Evolutionary conservation across 2,797 vertebrate species (phyloP), one percentile per base, ranked within the genome.

Genomic region (Danio jaintianensis): DNA sequence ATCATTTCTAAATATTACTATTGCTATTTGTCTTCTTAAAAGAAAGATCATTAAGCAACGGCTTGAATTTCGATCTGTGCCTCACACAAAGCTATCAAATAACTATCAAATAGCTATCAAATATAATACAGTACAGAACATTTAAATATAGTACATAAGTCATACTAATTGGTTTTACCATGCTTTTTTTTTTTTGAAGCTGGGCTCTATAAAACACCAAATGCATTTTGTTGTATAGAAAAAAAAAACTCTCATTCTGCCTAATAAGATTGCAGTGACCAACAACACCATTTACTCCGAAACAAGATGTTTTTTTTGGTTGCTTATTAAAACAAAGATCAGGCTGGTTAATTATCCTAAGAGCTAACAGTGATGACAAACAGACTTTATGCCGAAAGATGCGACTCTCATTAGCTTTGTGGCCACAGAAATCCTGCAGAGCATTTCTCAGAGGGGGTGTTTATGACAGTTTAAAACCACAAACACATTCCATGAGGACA

Each of bases 401-500:
- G 7, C 4, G n/a, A 48, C 12, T 63, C 20, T 63, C 36, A 70
- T 79, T 79, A 79, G 77, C 77, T 79, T 42, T 73, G 43, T 67
- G 63, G 45, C 69, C 67, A 56, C 50, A 78, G 55, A 78, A 61
- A 42, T 72, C 61, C 29, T 55, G 38, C 29, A 47, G 42, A 78
- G 43, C 10, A 29, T 36, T 63, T 63, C 56, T 71, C 77, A 71
- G 8, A 63, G 56, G 67, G 55, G 48, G 47, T 59, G 53, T 38
- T 58, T 42, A 74, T 50, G 81, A 61, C 62, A 45, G 18, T 67
- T 66, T 66, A 78, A 79, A 83, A 61, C 63, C 29, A 56, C 53
- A 82, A 73, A 80, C 59, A 56, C 36, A 70, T 42, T 48, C 59
- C 43, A 72, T 7, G 36, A 71, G 40, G 43, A 58, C 22, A 63